Percentiles rank a stretch among this genome's conserved stretches.
phyloP scores from a whole-genome alignment of 1,140 invertebrate species.

The Papilio aristodemus region DNA sequence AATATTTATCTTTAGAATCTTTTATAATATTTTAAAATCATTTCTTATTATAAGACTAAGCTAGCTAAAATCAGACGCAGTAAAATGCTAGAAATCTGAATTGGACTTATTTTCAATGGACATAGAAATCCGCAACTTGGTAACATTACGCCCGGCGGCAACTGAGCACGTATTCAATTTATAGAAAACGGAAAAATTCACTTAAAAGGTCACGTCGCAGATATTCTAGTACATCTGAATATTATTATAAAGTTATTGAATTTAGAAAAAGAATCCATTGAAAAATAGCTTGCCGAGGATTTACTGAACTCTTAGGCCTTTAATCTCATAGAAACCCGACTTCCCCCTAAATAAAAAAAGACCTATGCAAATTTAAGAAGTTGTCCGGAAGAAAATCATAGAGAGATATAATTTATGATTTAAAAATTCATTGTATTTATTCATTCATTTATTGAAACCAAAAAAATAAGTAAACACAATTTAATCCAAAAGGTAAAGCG shows the following conservation, averaged over 20 bases:
- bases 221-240: slow-evolving; percentile 29
- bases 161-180: slow-evolving; percentile 33
- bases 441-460: too few species aligned
- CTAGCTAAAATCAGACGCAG: neutral
- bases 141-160: slow-evolving; percentile 22
- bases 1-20: too few species aligned
- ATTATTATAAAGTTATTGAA: slow-evolving; percentile 28
- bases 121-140: slow-evolving; percentile 27
- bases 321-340: too few species aligned
- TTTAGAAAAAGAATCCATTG: slow-evolving; percentile 5
- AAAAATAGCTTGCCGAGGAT: neutral
- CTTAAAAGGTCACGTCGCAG: slow-evolving; percentile 30
- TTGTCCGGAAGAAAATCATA: too few species aligned
- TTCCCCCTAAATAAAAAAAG: too few species aligned
- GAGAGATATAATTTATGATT: too few species aligned
- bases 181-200: slow-evolving; percentile 32
- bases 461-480: too few species aligned
- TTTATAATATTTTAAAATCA: too few species aligned
- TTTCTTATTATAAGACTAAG: too few species aligned
- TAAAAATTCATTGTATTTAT: too few species aligned
- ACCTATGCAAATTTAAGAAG: too few species aligned
- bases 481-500: neutral
- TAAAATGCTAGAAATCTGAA: slow-evolving; percentile 15
- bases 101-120: slow-evolving; percentile 8
- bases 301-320: too few species aligned